Evolutionary conservation across 2,113 vertebrate species (phyloP).

Genomic region (Chauna torquata): DNA sequence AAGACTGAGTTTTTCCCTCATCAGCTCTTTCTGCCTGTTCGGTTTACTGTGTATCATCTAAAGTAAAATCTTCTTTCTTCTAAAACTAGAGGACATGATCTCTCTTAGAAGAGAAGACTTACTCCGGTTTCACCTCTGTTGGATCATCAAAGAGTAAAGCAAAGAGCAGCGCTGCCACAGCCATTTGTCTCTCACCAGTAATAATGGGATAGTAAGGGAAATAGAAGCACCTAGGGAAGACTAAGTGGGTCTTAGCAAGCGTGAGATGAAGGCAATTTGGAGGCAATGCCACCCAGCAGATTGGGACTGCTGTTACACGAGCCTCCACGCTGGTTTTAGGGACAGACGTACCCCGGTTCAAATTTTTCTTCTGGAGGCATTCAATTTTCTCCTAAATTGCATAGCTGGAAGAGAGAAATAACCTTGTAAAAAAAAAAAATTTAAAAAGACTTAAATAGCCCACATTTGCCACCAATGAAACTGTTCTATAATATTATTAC

Average conservation of each 20-base stretch:
- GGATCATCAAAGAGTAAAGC: background rate
- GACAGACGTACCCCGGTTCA: background rate
- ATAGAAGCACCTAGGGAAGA: background rate
- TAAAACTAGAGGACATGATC: accelerated
- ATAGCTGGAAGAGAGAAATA: background rate
- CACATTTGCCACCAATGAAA: background rate
- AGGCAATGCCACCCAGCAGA: background rate
- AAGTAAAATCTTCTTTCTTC: background rate
- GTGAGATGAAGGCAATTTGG: background rate
- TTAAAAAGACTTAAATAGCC: background rate
- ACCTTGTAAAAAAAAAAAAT: background rate
- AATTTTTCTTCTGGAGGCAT: background rate
- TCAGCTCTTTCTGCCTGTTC: background rate
- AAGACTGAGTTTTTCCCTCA: background rate
- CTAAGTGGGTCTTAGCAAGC: accelerated
- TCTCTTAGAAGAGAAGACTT: background rate
- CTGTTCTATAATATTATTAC: background rate
- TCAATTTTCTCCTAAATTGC: background rate
- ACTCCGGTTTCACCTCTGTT: accelerated
- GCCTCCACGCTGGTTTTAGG: background rate
- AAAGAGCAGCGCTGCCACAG: background rate
- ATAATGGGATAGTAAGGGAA: background rate
- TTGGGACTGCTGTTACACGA: background rate
- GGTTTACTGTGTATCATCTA: background rate
- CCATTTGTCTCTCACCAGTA: background rate